Percentiles rank a stretch among this genome's conserved stretches.
Evolutionary conservation across 2,888 invertebrate species (phyloP).

Genomic region (Andrena minutula): DNA sequence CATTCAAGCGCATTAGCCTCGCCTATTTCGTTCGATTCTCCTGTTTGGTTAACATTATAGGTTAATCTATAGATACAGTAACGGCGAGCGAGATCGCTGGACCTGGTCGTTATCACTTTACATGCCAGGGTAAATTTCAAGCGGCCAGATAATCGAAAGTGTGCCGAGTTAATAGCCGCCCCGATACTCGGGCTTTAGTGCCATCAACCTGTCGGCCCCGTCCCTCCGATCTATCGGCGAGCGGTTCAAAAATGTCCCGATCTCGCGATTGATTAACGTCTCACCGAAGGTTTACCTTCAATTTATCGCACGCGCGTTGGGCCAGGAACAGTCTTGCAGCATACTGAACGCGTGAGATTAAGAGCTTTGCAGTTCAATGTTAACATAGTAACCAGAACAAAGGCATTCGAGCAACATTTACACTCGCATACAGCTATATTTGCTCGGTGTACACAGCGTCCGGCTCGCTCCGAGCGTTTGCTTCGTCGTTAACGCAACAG

Average conservation of each 20-base stretch:
- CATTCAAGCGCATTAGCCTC: too few relatives aligned
- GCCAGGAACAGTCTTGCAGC: neutral
- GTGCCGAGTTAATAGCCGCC: constrained; percentile 9
- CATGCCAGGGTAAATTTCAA: constrained; percentile 16
- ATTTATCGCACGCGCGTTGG: neutral
- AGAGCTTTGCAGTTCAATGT: too few relatives aligned
- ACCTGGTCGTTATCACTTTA: constrained; percentile 18
- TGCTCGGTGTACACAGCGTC: too few relatives aligned
- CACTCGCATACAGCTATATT: too few relatives aligned
- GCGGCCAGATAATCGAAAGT: constrained; percentile 28
- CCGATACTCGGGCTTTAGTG: neutral
- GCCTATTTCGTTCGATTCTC: too few relatives aligned
- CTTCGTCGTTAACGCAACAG: too few relatives aligned
- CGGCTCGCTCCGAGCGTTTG: too few relatives aligned
- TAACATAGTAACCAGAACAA: too few relatives aligned
- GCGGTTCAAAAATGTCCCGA: constrained; percentile 10
- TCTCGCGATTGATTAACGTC: neutral
- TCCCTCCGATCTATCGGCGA: neutral
- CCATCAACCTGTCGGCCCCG: constrained; percentile 4
- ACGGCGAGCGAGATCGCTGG: neutral
- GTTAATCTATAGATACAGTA: constrained; percentile 9
- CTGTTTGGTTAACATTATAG: neutral
- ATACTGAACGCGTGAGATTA: too few relatives aligned
- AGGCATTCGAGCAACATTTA: too few relatives aligned
- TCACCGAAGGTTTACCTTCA: neutral